Conservation (phyloP, 2,797 vertebrate species). For the Oophaga sylvatica region DNA sequence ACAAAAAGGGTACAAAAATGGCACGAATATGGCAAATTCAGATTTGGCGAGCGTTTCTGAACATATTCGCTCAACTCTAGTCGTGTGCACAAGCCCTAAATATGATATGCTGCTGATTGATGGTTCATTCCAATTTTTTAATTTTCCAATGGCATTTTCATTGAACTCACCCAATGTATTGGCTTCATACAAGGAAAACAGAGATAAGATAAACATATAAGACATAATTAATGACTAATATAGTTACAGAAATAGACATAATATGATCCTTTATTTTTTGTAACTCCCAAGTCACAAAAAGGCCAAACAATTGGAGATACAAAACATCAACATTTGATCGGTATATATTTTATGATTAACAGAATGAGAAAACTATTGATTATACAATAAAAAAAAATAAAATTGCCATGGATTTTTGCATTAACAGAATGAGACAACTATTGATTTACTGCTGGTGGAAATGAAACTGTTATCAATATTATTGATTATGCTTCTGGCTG, state of each 20-base stretch:
- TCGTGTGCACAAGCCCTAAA: too few relatives aligned
- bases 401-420: constrained; percentile 47
- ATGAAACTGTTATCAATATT: constrained; percentile 36
- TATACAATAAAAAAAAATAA: constrained; percentile 46
- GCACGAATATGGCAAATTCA: too few relatives aligned
- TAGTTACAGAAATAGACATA: background rate
- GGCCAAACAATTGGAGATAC: background rate
- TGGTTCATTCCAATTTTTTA: background rate
- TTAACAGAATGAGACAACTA: constrained; percentile 31
- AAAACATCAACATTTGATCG: constrained; percentile 4
- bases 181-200: background rate
- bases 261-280: background rate
- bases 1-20: too few relatives aligned
- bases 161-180: background rate
- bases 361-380: constrained; percentile 41
- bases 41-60: too few relatives aligned
- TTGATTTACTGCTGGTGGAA: constrained; percentile 40
- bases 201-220: background rate
- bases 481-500: constrained; percentile 22
- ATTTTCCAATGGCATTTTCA: background rate
- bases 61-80: too few relatives aligned
- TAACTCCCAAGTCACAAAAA: background rate
- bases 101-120: too few relatives aligned
- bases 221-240: background rate
- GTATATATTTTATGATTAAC: constrained; percentile 43